Conservation (phyloP, 2,797 vertebrate species). For the Florisuga fusca region DNA sequence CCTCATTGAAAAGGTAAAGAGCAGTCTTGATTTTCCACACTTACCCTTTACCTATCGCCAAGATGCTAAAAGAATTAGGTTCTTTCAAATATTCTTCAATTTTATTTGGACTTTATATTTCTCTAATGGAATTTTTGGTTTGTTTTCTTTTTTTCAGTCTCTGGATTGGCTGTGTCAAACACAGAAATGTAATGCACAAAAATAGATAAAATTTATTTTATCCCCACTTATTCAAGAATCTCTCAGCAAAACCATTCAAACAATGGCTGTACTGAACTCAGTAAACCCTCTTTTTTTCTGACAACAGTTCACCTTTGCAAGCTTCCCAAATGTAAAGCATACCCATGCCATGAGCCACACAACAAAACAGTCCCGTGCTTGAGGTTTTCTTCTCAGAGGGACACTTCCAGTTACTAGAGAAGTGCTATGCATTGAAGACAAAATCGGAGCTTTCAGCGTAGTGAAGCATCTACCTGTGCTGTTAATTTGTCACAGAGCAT, state of each 20-base stretch:
- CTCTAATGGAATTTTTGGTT: not conserved
- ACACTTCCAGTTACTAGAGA: not conserved
- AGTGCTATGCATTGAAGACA: not conserved
- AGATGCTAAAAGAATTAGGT: not conserved
- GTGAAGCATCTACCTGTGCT: not conserved
- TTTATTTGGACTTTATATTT: not conserved
- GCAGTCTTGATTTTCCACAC: not conserved
- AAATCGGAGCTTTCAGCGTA: not conserved
- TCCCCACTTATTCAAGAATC: not conserved
- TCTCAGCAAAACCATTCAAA: not conserved
- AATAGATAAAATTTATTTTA: not conserved
- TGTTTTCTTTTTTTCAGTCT: not conserved
- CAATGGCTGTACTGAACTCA: not conserved
- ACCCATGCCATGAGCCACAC: not conserved
- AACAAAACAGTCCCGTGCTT: not conserved
- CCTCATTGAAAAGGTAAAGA: not conserved
- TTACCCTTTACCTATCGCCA: not conserved
- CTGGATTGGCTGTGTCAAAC: not conserved
- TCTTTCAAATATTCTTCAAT: not conserved
- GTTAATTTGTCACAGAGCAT: not conserved
- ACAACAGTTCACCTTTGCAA: not conserved
- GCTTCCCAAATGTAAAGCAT: not conserved
- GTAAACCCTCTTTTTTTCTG: not conserved
- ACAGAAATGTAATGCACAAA: not conserved
- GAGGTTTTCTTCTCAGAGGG: not conserved